Conservation (phyloP, 2,888 invertebrate species). For the Oxycera nigricornis region DNA sequence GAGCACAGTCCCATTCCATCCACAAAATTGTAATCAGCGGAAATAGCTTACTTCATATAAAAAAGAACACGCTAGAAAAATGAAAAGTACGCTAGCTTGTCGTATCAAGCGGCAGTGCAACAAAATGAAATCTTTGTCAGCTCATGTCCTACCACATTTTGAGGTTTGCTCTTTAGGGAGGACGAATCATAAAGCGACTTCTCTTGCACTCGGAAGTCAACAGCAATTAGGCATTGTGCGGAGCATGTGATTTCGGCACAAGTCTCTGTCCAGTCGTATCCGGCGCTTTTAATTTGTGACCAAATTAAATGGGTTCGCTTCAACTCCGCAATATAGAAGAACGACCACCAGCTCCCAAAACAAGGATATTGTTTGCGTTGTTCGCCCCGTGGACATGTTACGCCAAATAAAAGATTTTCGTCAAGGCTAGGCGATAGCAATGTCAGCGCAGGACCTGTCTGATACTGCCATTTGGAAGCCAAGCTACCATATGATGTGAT, state of each 20-base stretch:
- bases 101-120: not conserved
- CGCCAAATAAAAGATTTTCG: not conserved
- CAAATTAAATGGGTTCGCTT: slow-evolving; percentile 27
- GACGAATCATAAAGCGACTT: slow-evolving; percentile 11
- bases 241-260: slow-evolving; percentile 34
- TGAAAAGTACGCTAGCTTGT: not conserved
- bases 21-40: not conserved
- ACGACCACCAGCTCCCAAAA: not conserved
- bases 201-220: slow-evolving; percentile 35
- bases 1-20: not conserved
- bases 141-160: not conserved
- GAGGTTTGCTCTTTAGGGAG: not conserved
- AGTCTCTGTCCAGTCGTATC: slow-evolving; percentile 34
- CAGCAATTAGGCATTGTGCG: slow-evolving; percentile 34
- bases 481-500: slow-evolving; percentile 4
- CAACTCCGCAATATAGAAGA: not conserved
- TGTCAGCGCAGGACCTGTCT: not conserved
- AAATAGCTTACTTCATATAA: not conserved
- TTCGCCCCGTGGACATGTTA: not conserved
- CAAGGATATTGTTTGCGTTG: not conserved
- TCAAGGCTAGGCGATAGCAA: not conserved
- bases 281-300: slow-evolving; percentile 37
- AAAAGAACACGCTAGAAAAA: not conserved
- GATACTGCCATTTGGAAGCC: slow-evolving; percentile 2
- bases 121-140: not conserved